Evolutionary conservation across 2,797 vertebrate genomes (phyloP), one percentile per base, ranked within the genome.

Genomic region (Lycodopsis pacificus): DNA sequence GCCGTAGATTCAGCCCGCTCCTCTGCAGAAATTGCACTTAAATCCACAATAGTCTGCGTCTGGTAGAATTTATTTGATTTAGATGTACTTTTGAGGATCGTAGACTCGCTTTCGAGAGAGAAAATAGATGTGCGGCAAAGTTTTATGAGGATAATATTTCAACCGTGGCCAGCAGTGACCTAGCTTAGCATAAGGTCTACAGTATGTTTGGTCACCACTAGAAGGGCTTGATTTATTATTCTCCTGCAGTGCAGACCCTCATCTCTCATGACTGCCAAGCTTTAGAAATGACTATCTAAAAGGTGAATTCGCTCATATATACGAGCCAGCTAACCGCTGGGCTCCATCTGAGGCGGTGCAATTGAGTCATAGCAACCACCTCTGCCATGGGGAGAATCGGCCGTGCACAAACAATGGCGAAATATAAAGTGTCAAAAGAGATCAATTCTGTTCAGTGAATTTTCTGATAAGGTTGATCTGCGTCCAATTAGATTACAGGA

Each of bases 71-170:
- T n/a, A 86, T 88, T 82, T 77, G 85, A 84, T 88, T 86, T 80
- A 76, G 73, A 88, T 62, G 40, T 73, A 79, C 77, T 83, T 88
- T 83, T 83, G 70, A 71, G 56, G 67, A 71, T 79, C 80, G 76
- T 79, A 63, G 74, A 72, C 36, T 64, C 0, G 38, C 74, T 79
- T 77, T 85, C 22, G 6, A 75, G 40, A 78, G 63, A 87, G 66
- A 84, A 85, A 88, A 85, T 77, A 78, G 71, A 80, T 83, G 69
- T 65, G 57, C 77, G 40, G 69, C 46, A 73, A 72, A 67, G 75
- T 84, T 87, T 91, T 86, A 89, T 77, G 71, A 71, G 73, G 71
- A 80, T 76, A 79, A 86, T 85, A 86, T 78, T 79, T 89, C 74
- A 86, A 32, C 64, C 12, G 40, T 62, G 67, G 63, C 80, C 76